Percentiles rank a stretch among this genome's conserved stretches.
phyloP scores from a whole-genome alignment of 2,797 vertebrate genomes.

The Sarcoramphus papa region DNA sequence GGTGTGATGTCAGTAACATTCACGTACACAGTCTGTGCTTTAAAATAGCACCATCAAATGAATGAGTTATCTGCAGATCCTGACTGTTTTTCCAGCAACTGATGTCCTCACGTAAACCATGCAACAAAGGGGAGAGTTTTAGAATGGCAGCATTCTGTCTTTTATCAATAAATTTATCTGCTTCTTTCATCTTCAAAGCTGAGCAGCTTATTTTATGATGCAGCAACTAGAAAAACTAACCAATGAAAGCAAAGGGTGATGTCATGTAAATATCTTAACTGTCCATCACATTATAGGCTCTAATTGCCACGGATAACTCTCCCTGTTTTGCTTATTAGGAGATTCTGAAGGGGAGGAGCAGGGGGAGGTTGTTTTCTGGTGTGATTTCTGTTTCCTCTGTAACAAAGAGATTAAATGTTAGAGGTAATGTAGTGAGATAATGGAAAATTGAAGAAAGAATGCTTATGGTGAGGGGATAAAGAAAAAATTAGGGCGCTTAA shows the following conservation, averaged over 20 bases:
- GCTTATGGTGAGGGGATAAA: background rate
- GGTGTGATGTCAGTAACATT: background rate
- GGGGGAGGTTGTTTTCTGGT: background rate
- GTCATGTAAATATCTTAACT: background rate
- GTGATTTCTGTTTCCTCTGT: background rate
- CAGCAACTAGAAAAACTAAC: background rate
- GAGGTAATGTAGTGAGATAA: conserved; percentile 4
- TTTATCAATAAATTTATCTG: background rate
- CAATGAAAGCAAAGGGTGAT: background rate
- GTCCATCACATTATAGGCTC: background rate
- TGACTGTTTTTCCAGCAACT: background rate
- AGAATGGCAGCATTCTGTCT: background rate
- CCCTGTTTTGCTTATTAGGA: background rate
- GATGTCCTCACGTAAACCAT: background rate
- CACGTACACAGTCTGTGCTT: background rate
- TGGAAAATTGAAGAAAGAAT: background rate
- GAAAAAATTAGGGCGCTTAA: background rate
- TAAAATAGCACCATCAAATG: background rate
- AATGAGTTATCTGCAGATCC: background rate
- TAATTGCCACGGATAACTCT: background rate
- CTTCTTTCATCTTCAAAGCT: background rate
- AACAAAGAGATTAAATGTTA: conserved; percentile 10
- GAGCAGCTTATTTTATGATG: background rate
- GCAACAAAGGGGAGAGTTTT: background rate
- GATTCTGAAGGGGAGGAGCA: background rate